Evolutionary conservation across 2,113 vertebrate species (phyloP).

Genomic region (Paracyprichromis sp.): DNA sequence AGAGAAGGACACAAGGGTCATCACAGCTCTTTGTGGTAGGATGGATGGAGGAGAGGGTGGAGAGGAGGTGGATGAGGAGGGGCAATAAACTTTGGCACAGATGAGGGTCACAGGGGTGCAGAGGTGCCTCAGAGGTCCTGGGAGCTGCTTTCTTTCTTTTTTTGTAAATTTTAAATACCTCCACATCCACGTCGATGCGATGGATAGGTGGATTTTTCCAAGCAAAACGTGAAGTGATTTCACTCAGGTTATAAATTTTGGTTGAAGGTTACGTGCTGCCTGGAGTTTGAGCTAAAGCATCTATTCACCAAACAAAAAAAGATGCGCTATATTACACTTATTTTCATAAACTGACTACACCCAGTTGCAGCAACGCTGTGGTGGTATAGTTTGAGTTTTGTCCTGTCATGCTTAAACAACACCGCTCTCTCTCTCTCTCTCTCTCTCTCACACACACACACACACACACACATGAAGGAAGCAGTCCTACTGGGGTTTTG

Average conservation of each 20-base stretch:
- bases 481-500: conserved; percentile 70
- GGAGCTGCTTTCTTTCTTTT: conserved; percentile 18
- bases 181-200: not conserved
- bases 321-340: not conserved
- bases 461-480: conserved; percentile 39
- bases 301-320: not conserved
- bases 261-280: not conserved
- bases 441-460: not conserved
- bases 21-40: conserved; percentile 64
- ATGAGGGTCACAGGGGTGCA: conserved; percentile 59
- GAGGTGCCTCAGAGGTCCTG: conserved; percentile 59
- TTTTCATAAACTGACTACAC: not conserved
- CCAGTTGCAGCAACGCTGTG: not conserved
- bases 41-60: conserved; percentile 51
- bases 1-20: conserved; percentile 65
- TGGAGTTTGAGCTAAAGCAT: not conserved
- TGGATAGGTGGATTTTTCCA: not conserved
- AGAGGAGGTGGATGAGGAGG: conserved; percentile 13
- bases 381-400: not conserved
- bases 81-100: conserved; percentile 54
- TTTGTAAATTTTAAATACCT: not conserved
- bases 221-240: not conserved
- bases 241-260: not conserved
- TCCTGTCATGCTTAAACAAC: conserved; percentile 26
- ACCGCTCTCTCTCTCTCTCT: not conserved